Percentiles rank a stretch among this genome's conserved stretches.
phyloP scores from a whole-genome alignment of 2,888 invertebrate genomes.

The Phragmatobia fuliginosa region DNA sequence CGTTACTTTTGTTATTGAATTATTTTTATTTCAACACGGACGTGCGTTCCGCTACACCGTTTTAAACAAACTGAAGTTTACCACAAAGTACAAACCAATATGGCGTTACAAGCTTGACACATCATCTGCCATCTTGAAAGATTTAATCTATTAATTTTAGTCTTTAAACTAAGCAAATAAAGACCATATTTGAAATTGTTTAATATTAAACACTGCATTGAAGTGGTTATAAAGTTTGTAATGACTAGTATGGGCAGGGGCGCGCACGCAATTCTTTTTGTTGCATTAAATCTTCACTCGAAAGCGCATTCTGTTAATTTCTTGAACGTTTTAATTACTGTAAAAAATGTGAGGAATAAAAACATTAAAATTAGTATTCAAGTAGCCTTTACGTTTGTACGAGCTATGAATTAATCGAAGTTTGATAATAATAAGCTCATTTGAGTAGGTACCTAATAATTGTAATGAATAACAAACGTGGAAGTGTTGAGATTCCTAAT shows the following conservation, averaged over 20 bases:
- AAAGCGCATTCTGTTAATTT: constrained; percentile 50
- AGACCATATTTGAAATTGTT: constrained; percentile 15
- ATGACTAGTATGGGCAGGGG: constrained; percentile 20
- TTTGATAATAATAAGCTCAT: not conserved
- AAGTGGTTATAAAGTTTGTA: constrained; percentile 32
- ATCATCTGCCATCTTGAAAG: constrained; percentile 26
- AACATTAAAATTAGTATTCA: not conserved
- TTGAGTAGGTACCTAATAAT: not conserved
- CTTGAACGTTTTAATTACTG: constrained; percentile 17
- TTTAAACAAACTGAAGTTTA: constrained; percentile 46
- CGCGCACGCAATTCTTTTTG: constrained; percentile 48
- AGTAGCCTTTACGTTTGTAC: not conserved
- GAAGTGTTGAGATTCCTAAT: not conserved
- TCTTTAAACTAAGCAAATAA: constrained; percentile 8
- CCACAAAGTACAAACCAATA: constrained; percentile 18
- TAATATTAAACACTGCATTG: constrained; percentile 12
- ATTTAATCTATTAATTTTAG: not conserved
- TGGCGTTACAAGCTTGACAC: constrained; percentile 23
- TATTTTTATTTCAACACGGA: constrained; percentile 12
- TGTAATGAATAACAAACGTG: not conserved
- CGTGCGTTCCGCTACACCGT: constrained; percentile 16
- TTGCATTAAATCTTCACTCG: constrained; percentile 37
- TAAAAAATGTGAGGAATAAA: not conserved
- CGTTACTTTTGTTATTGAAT: constrained; percentile 22
- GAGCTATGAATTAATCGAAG: not conserved